Evolutionary conservation across 2,888 invertebrate genomes (phyloP), one percentile per base, ranked within the genome.

Genomic region (Endomychus coccineus): DNA sequence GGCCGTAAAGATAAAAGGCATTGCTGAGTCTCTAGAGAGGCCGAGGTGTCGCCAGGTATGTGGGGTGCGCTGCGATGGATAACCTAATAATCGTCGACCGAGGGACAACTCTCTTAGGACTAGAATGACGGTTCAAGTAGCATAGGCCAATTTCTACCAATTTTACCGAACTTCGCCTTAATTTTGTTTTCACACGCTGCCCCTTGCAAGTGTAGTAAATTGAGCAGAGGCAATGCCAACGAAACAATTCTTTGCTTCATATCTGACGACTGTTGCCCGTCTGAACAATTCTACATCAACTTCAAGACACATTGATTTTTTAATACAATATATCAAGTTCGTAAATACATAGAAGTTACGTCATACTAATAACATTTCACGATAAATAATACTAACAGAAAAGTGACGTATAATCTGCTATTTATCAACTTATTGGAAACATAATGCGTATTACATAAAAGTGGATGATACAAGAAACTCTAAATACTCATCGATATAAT

Each of bases 111-210:
- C 65, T 58, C 65, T 34, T 46, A 44, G 54, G 64, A 55, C 53
- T 43, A 36, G 52, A 55, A 50, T 52, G 56, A 57, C 53, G 52
- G 51, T 49, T 51, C 53, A 52, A 55, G 54, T 54, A 55, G 51
- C 58, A 59, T 60, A 67, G 70, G 66, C 71, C 73, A 73, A 73
- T 73, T 74, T 70, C 69, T 69, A 71, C 70, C 73, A 73, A 73
- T 74, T 74, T 73, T 63, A 66, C 66, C 69, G 62, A 69, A 70
- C 69, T 70, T 70, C 58, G 55, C 52, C 54, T 56, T 59, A 59
- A 59, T 58, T 58, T 53, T 57, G 57, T 59, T 59, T 59, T 56
- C 71, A 66, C 71, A 68, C 71, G 62, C 56, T 56, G 55, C 51
- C 59, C 52, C 58, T 54, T 56, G 47, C 46, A 51, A 54, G 47